These are phyloP conservation scores for Epinephelus fuscoguttatus DNA, from an alignment of 2,113 vertebrate species.

Conservation along the genomic window DNA sequence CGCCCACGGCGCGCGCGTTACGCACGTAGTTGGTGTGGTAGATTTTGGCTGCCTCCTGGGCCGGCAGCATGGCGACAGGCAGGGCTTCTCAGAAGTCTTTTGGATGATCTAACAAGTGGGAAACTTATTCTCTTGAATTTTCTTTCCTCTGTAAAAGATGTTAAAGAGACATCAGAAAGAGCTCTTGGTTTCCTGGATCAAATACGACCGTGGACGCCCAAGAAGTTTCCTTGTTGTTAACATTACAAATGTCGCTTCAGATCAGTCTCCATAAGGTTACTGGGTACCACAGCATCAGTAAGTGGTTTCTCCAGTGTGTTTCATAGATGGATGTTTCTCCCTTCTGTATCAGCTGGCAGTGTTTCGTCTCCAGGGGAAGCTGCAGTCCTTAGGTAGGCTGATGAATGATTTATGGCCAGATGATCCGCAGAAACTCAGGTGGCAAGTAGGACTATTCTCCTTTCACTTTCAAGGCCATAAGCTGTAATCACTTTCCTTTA, in stretches of 20 bases:
- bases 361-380: slow-evolving; percentile 33
- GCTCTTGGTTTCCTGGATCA: neutral
- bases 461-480: slow-evolving; percentile 18
- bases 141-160: neutral
- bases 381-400: neutral
- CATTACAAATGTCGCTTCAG: neutral
- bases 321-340: neutral
- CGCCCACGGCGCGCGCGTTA: slow-evolving; percentile 93
- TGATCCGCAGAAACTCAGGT: slow-evolving; percentile 49
- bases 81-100: neutral
- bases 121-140: neutral
- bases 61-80: slow-evolving; percentile 86
- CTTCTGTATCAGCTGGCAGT: neutral
- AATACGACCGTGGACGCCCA: neutral
- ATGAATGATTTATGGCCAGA: slow-evolving; percentile 81
- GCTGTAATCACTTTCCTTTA: neutral
- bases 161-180: neutral
- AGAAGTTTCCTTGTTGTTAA: neutral
- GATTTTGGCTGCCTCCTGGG: slow-evolving; percentile 94
- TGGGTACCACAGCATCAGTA: neutral
- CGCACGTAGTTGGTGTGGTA: slow-evolving; percentile 98
- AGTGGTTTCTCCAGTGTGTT: neutral
- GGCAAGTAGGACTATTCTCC: neutral
- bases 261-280: neutral
- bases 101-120: neutral